Evolutionary conservation across 1,140 invertebrate species (phyloP), one percentile per base, ranked within the genome.

Genomic region (Paracyclopina nana): DNA sequence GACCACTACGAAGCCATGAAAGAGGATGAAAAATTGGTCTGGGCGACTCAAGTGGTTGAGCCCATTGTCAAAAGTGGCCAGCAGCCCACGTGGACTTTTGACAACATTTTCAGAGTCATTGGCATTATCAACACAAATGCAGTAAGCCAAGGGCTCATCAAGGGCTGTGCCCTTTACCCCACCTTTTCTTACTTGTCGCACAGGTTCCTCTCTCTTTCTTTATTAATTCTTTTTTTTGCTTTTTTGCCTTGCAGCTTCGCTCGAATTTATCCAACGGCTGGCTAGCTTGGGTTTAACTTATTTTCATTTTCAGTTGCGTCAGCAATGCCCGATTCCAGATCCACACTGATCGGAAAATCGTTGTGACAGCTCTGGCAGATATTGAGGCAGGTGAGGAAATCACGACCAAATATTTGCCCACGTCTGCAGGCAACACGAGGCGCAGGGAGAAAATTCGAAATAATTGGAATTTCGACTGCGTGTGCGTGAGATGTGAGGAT

Each of bases 101-200:
- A 27, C 11, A 28, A 48, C 9, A 26, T 48, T 4, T 28, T 28
- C 6, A 26, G 45, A 4, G 45, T 28, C 6, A 12, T 29, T 3
- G 45, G 45, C 28, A 48, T 48, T 11, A 28, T 48, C 25, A 26
- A 16, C 3, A 48, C 45, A 3, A 48, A 48, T 48, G 45, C 24
- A n/a, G 45, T 48, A 11, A 48, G 30, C 30, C 45, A 48, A 48
- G 45, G 45, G n/a, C 6, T 29, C 25, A 25, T 11, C 5, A 24
- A 48, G 22, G 45, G 45, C 12, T 29, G 16, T 27, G 45, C 24
- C 4, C 45, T 48, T n/a, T 48, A 48, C 27, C 45, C 45, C 5
- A 48, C 45, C 14, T 48, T 48, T 14, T 48, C 45, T 14, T 44
- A 28, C 27, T 28, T 48, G n/a, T 48, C 45, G 16, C 45, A 48